Conservation (phyloP, 2,888 invertebrate genomes). For the Cheilosia urbana region DNA sequence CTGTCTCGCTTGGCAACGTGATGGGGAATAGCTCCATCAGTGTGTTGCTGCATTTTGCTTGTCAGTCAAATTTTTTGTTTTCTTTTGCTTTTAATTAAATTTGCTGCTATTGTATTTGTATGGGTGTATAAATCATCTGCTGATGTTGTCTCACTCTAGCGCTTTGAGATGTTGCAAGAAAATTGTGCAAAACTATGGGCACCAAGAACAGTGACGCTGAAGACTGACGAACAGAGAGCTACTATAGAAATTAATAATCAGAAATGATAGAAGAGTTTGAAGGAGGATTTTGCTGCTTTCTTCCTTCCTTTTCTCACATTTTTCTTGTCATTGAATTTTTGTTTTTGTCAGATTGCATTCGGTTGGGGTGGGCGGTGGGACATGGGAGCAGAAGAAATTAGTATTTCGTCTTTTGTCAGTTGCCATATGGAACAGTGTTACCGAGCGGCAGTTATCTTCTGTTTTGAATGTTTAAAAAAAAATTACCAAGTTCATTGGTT, state of each 20-base stretch:
- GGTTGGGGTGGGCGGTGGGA: slow-evolving; percentile 7
- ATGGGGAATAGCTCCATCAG: slow-evolving; percentile 62
- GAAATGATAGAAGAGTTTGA: slow-evolving; percentile 54
- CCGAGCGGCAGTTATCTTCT: background rate
- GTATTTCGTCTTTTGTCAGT: slow-evolving; percentile 25
- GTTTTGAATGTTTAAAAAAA: too few relatives aligned
- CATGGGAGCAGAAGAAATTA: slow-evolving; percentile 24
- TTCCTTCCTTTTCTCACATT: slow-evolving; percentile 22
- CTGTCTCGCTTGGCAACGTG: slow-evolving; percentile 61
- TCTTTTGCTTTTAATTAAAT: slow-evolving; percentile 57
- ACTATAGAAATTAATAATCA: slow-evolving; percentile 2
- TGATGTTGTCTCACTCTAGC: slow-evolving; percentile 53
- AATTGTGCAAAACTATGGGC: background rate
- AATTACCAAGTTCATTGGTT: too few relatives aligned
- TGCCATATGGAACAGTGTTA: slow-evolving; percentile 14
- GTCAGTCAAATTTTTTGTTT: slow-evolving; percentile 57
- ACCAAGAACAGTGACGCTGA: background rate
- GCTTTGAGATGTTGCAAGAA: background rate
- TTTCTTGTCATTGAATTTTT: slow-evolving; percentile 42
- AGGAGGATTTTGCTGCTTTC: slow-evolving; percentile 29
- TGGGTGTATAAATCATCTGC: slow-evolving; percentile 59
- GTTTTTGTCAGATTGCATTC: background rate
- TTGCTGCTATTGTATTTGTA: slow-evolving; percentile 16
- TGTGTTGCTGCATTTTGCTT: slow-evolving; percentile 67
- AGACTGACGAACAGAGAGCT: slow-evolving; percentile 22